Evolutionary conservation across 2,113 vertebrate species (phyloP), one percentile per base, ranked within the genome.

Genomic region (Plectropomus leopardus): DNA sequence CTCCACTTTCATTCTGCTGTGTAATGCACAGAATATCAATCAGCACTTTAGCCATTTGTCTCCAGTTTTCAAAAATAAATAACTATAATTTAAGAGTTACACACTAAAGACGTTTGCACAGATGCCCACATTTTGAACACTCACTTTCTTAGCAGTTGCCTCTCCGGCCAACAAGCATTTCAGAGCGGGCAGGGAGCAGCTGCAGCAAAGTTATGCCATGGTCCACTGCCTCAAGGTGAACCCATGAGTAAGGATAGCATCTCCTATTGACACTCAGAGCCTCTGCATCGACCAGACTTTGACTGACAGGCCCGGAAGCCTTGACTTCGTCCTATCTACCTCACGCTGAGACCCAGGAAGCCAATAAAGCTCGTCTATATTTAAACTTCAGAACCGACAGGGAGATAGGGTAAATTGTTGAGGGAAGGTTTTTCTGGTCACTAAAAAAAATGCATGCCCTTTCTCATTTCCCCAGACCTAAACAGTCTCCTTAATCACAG

Each of bases 211-310:
- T 44, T 53, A 51, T 26, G 53, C 68, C 64, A 85, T 17, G 79
- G 81, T 84, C 73, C 85, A 82, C 40, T 74, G 87, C 84, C 60
- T 90, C 86, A 92, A 90, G 87, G 88, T 92, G 81, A 89, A 80
- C 40, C 48, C 76, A 81, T 3, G 19, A 89, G 85, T 65, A 36
- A 86, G 89, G 88, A 90, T 86, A 88, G 90, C 76, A 88, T 92
- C 88, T 90, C 66, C 82, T 90, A 87, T 80, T 89, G 92, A 93
- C 87, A 89, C 70, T 54, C 61, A 72, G 77, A 88, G 88, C 76
- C 89, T 87, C 71, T 7, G 50, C 81, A 94, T 94, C 76, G 83
- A 91, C 80, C 83, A 30, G 30, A 53, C 60, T 80, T 84, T 92
- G 89, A 92, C 45, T 89, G 91, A 92, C 89, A 89, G 84, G 47